Conservation (phyloP, 2,113 vertebrate genomes). For the Apeltes quadracus region DNA sequence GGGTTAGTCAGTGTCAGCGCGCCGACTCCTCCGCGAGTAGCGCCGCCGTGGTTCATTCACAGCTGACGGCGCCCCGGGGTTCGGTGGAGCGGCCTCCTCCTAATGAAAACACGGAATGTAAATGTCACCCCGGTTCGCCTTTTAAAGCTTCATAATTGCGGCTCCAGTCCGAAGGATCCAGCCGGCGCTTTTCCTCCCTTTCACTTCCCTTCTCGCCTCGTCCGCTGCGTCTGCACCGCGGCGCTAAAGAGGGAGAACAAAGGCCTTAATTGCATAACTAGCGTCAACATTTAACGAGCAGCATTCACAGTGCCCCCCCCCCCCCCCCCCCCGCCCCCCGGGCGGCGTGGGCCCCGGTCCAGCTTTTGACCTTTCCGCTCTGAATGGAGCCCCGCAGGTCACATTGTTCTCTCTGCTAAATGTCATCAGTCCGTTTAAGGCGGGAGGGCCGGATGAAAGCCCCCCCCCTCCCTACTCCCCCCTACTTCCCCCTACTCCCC, state of each 20-base stretch:
- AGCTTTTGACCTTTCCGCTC: slow-evolving; percentile 62
- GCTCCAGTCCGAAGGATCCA: slow-evolving; percentile 7
- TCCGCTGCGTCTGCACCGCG: not conserved
- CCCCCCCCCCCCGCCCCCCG: not conserved
- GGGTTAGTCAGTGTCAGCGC: too few relatives aligned
- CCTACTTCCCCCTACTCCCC: too few relatives aligned
- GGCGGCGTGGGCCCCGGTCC: slow-evolving; percentile 28
- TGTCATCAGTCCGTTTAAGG: slow-evolving; percentile 65
- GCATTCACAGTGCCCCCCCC: slow-evolving; percentile 1
- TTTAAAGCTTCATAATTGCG: slow-evolving; percentile 29
- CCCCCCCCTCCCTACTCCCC: slow-evolving; percentile 22
- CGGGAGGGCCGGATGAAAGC: slow-evolving; percentile 44
- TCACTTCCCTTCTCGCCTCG: slow-evolving; percentile 21
- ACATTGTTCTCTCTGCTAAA: slow-evolving; percentile 62
- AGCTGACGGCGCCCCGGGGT: too few relatives aligned
- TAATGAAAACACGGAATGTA: slow-evolving; percentile 32
- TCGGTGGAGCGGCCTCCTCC: slow-evolving; percentile 1
- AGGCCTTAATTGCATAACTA: slow-evolving; percentile 36
- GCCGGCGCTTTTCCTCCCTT: slow-evolving; percentile 29
- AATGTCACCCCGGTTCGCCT: slow-evolving; percentile 40
- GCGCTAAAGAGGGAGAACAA: slow-evolving; percentile 5
- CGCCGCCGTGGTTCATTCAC: too few relatives aligned
- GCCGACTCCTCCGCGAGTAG: too few relatives aligned
- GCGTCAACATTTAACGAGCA: slow-evolving; percentile 43
- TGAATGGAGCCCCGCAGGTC: slow-evolving; percentile 49